These are phyloP conservation scores for Cotesia glomerata DNA, from an alignment of 1,140 invertebrate genomes.

Conservation along the genomic window DNA sequence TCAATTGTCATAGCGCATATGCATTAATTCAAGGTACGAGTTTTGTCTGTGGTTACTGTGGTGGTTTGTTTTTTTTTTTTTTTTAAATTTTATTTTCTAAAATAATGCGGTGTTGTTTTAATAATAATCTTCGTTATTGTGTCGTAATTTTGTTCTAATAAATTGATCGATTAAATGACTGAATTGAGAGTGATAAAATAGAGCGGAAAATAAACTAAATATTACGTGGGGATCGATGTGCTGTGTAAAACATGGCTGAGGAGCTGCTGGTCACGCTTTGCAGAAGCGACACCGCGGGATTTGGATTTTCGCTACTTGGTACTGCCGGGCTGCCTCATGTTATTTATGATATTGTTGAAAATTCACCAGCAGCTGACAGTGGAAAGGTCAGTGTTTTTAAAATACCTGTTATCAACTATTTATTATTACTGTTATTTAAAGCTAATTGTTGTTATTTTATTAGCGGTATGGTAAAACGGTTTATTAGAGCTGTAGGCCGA, in stretches of 20 bases:
- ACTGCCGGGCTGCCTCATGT: conserved; percentile 87
- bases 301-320: conserved; percentile 87
- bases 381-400: conserved; percentile 75
- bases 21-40: too few species aligned
- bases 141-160: too few species aligned
- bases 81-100: too few species aligned
- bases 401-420: neutral
- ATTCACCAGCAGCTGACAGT: conserved; percentile 87
- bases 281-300: conserved; percentile 81
- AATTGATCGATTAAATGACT: too few species aligned
- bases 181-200: neutral
- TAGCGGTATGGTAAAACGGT: too few species aligned
- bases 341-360: conserved; percentile 90
- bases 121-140: too few species aligned
- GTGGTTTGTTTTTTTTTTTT: too few species aligned
- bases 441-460: neutral
- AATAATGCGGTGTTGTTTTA: too few species aligned
- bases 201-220: conserved; percentile 36
- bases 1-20: too few species aligned
- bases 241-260: conserved; percentile 76
- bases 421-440: neutral
- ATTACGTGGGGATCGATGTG: conserved; percentile 46
- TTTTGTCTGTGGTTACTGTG: too few species aligned
- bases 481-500: neutral
- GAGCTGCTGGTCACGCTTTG: conserved; percentile 83